phyloP scores from a whole-genome alignment of 2,888 invertebrate species.

The Lasioglossum marginatum region DNA sequence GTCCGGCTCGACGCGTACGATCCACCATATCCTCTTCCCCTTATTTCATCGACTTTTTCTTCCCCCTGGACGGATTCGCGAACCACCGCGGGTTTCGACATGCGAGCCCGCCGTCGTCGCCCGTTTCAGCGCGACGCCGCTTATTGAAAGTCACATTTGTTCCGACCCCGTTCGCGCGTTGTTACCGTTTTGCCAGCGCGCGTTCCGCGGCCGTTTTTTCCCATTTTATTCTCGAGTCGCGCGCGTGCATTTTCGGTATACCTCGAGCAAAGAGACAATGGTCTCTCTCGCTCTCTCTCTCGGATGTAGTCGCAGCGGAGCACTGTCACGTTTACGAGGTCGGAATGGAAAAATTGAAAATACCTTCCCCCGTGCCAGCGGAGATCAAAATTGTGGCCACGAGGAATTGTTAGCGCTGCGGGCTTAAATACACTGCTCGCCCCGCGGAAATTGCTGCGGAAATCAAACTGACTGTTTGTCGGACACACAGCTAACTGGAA shows the following conservation, averaged over 20 bases:
- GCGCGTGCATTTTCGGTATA: slow-evolving; percentile 38
- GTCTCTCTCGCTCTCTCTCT: background rate
- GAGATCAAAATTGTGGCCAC: background rate
- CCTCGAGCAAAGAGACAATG: background rate
- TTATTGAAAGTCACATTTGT: slow-evolving; percentile 61
- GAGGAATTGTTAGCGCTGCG: background rate
- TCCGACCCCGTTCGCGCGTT: slow-evolving; percentile 52
- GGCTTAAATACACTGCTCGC: background rate
- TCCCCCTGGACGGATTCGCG: background rate
- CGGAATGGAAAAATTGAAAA: slow-evolving; percentile 14
- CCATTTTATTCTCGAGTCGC: slow-evolving; percentile 14
- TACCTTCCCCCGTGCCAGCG: background rate
- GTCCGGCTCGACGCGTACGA: background rate
- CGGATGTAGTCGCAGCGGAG: background rate
- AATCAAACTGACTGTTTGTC: slow-evolving; percentile 1
- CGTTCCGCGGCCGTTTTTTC: slow-evolving; percentile 29
- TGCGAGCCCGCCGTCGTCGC: background rate
- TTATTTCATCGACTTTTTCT: slow-evolving; percentile 55
- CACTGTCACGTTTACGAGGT: background rate
- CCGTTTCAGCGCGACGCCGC: slow-evolving; percentile 42
- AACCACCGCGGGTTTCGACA: background rate
- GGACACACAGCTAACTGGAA: background rate
- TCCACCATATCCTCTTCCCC: slow-evolving; percentile 9
- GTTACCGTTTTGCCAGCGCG: slow-evolving; percentile 41
- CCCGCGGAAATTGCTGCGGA: background rate